Conservation (phyloP, 2,113 vertebrate species). For the Ursus arctos region DNA sequence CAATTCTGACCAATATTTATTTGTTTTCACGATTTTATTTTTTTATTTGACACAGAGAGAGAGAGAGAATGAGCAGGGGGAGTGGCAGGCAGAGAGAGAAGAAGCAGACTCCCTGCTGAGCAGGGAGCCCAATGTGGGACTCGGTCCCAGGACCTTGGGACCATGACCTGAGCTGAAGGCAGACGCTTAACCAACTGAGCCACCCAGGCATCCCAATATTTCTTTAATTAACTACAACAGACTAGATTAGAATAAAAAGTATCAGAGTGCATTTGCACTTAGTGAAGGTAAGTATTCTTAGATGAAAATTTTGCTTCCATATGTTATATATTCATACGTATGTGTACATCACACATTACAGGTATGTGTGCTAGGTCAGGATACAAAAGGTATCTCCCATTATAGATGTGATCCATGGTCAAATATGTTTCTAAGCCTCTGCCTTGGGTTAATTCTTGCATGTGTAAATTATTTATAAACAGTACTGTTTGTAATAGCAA, state of each 20-base stretch:
- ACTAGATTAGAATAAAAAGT: slow-evolving; percentile 20
- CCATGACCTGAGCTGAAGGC: too few relatives aligned
- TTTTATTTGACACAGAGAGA: too few relatives aligned
- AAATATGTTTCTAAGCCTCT: slow-evolving; percentile 15
- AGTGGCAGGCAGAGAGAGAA: too few relatives aligned
- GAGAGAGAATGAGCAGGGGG: too few relatives aligned
- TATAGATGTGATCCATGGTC: neutral
- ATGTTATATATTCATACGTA: neutral
- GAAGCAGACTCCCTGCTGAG: too few relatives aligned
- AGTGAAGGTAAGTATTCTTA: slow-evolving; percentile 36
- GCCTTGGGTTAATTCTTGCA: neutral
- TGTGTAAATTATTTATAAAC: neutral
- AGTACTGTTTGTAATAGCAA: neutral
- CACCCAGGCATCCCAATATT: too few relatives aligned
- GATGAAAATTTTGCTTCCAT: slow-evolving; percentile 4
- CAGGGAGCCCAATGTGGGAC: too few relatives aligned
- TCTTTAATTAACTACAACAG: neutral
- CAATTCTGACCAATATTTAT: neutral
- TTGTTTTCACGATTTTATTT: too few relatives aligned
- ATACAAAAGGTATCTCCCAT: slow-evolving; percentile 21
- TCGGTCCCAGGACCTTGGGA: too few relatives aligned
- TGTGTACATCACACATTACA: neutral
- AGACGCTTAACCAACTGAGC: too few relatives aligned
- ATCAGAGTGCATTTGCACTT: neutral
- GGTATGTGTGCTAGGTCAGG: neutral